Evolutionary conservation across 30 jellyfish, hydroid and myxozoan species (phyloP), one percentile per base, ranked within the genome.

Genomic region (Aurelia coerulea): DNA sequence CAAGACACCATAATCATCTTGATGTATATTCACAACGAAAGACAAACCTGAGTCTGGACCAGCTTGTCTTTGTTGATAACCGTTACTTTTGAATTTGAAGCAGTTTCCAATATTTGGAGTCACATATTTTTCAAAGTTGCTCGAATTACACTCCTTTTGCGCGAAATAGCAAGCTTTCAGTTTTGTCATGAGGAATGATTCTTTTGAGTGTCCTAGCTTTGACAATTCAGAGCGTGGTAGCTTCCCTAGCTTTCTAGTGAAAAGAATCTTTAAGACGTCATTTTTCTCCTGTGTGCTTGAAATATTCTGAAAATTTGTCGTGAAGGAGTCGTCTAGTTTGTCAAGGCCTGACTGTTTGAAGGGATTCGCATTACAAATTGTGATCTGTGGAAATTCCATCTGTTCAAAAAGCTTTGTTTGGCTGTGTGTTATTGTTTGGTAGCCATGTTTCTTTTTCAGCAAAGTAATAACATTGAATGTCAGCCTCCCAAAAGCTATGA

Each of bases 1-100:
- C 41, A 73, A 14, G 10, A n/a, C 50, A 18, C 39, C 29, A 76
- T 42, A 76, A 34, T 62, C 78, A 59, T 64, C 78, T 62, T 58
- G 80, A 29, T 78, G 41, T 16, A 78, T 16, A 62, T 78, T 78
- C 15, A 78, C 62, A 19, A 56, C 62, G 5, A 62, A 19, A 15
- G 89, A 78, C 16, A 78, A 34, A 2, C 89, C 89, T n/a, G 62
- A 78, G 18, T 35, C n/a, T 8, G 72, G 63, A 54, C 89, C 89
- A 6, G 67, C 17, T 39, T 65, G 73, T 31, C 51, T 32, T 65
- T 58, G 80, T 9, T 29, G 53, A 10, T 42, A 10, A 31, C 35
- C 50, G 79, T 31, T 33, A 17, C n/a, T 62, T 81, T 17, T 29
- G 19, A 14, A 78, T 2, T 41, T n/a, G 68, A 80, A 66, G 19